Conservation (phyloP, 2,888 invertebrate species). For the Nephrotoma guestfalica region DNA sequence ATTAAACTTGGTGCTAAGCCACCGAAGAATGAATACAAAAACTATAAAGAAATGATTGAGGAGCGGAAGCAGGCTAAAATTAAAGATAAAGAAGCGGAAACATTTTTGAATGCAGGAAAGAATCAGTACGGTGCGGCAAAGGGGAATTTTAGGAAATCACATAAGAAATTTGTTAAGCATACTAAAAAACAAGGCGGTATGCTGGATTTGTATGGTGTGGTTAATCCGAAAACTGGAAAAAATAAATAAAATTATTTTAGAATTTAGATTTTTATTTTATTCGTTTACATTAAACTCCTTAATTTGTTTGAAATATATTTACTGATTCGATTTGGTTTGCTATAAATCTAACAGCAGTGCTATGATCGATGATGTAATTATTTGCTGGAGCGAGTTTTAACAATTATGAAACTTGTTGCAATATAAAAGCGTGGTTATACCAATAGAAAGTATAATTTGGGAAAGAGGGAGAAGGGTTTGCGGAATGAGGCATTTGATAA, state of each 20-base stretch:
- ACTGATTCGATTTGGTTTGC: too few species aligned
- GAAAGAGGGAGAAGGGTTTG: too few species aligned
- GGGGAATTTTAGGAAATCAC: constrained; percentile 23
- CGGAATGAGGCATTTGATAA: too few species aligned
- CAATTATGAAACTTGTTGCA: too few species aligned
- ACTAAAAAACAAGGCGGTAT: constrained; percentile 34
- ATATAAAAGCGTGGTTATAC: too few species aligned
- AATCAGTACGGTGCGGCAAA: constrained; percentile 42
- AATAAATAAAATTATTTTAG: constrained; percentile 7
- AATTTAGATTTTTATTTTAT: not conserved
- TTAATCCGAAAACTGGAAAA: constrained; percentile 22
- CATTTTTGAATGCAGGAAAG: constrained; percentile 41
- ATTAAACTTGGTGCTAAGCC: constrained; percentile 75
- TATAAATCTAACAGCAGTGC: too few species aligned
- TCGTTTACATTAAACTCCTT: not conserved
- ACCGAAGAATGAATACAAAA: constrained; percentile 48
- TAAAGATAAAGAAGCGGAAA: constrained; percentile 33
- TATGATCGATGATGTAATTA: too few species aligned
- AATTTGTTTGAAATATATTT: too few species aligned
- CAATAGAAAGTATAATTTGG: too few species aligned
- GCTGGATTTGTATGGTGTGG: constrained; percentile 27
- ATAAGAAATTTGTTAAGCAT: constrained; percentile 25
- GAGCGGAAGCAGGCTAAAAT: constrained; percentile 43
- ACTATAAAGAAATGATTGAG: constrained; percentile 56
- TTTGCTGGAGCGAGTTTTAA: too few species aligned